Conservation (phyloP, 2,888 invertebrate species). For the Dolichopus griseipennis region DNA sequence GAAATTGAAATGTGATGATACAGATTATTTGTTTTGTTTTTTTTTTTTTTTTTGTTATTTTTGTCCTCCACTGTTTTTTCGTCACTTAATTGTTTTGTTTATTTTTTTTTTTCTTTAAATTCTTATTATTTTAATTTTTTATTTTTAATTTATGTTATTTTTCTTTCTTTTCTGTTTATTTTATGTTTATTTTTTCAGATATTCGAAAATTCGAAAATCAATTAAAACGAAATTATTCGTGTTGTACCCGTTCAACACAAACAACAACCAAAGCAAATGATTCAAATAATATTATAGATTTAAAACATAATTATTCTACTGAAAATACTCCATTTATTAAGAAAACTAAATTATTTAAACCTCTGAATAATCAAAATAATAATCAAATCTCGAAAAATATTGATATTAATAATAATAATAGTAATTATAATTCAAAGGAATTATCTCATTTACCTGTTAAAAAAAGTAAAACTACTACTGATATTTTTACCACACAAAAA, state of each 20-base stretch:
- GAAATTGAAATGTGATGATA: conserved; percentile 37
- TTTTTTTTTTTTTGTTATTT: too few species aligned
- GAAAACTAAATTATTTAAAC: background rate
- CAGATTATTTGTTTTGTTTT: background rate
- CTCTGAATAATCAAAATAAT: background rate
- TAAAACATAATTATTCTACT: background rate
- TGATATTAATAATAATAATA: background rate
- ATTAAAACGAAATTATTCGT: conserved; percentile 15
- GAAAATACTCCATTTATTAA: background rate
- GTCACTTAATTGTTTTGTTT: background rate
- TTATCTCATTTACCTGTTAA: background rate
- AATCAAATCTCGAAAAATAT: background rate
- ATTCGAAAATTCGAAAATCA: conserved; percentile 18
- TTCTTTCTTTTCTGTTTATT: conserved; percentile 22
- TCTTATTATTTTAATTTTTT: conserved; percentile 14
- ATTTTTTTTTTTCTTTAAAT: conserved; percentile 15
- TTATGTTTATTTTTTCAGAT: conserved; percentile 22
- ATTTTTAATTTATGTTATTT: background rate
- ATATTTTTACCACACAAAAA: background rate
- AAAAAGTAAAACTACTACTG: background rate
- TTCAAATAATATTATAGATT: conserved; percentile 16
- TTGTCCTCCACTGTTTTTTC: background rate
- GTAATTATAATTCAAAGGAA: background rate
- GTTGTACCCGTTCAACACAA: conserved; percentile 22
- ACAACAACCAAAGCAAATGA: conserved; percentile 18